A percentile compares a stretch with the other conserved stretches of the same genome.
These are phyloP conservation scores for Corythucha ciliata DNA, from an alignment of 2,888 invertebrate genomes.

Conservation along the genomic window DNA sequence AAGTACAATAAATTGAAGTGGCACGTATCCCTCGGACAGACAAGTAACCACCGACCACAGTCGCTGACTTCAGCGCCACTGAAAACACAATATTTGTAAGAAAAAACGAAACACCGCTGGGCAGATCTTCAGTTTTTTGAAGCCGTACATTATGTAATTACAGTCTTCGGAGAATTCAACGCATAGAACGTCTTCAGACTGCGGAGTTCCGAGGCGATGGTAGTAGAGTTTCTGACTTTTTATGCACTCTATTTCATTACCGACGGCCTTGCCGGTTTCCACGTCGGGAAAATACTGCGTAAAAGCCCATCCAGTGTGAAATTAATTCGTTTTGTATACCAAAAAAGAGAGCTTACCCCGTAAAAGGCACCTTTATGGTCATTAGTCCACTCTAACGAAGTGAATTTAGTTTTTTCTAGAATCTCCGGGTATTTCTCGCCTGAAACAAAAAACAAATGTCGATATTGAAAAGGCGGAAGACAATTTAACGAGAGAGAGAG, in stretches of 20 bases:
- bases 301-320: not conserved
- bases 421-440: constrained; percentile 80
- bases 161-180: constrained; percentile 56
- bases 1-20: constrained; percentile 84
- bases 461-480: not conserved
- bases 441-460: constrained; percentile 38
- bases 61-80: constrained; percentile 80
- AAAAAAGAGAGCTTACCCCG: constrained; percentile 54
- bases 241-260: constrained; percentile 79
- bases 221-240: constrained; percentile 90
- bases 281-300: constrained; percentile 68
- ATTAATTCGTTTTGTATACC: not conserved
- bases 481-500: not conserved
- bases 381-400: constrained; percentile 85
- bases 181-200: constrained; percentile 74
- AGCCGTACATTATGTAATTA: constrained; percentile 27
- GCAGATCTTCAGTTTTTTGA: not conserved
- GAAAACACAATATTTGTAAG: constrained; percentile 35
- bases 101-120: not conserved
- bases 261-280: constrained; percentile 69
- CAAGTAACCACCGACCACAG: constrained; percentile 80
- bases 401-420: constrained; percentile 86
- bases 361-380: constrained; percentile 94
- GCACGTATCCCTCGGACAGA: constrained; percentile 77
- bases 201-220: constrained; percentile 77